Conservation (phyloP, 2,888 invertebrate genomes). For the Hetaerina titia region DNA sequence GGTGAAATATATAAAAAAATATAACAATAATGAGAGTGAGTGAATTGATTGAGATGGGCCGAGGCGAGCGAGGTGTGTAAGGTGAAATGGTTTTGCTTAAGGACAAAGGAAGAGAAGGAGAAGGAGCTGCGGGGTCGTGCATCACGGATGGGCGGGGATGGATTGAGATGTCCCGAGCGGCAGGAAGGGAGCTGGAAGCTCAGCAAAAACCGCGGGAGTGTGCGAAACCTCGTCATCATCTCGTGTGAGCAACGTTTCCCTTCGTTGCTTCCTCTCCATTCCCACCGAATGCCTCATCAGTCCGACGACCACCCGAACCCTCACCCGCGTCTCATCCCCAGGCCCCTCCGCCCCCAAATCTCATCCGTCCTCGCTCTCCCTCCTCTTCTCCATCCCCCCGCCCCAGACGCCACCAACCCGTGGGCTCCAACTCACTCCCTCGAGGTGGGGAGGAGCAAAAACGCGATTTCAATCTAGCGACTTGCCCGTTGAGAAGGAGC, state of each 20-base stretch:
- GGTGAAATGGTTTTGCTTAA: not conserved
- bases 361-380: not conserved
- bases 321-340: not conserved
- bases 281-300: not conserved
- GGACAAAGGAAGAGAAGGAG: not conserved
- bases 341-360: not conserved
- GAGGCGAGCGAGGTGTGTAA: no score
- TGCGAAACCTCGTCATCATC: not conserved
- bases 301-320: not conserved
- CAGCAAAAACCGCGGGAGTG: not conserved
- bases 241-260: not conserved
- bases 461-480: not conserved
- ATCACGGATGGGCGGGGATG: not conserved
- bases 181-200: not conserved
- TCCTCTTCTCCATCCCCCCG: not conserved
- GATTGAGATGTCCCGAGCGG: not conserved
- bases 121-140: not conserved
- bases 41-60: no score
- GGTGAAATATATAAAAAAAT: no score
- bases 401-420: no score
- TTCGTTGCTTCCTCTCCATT: not conserved
- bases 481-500: not conserved
- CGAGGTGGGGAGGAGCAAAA: conserved; percentile 12
- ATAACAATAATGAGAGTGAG: no score
- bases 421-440: not conserved